phyloP scores from a whole-genome alignment of 2,113 vertebrate species.

The Carassius carassius region DNA sequence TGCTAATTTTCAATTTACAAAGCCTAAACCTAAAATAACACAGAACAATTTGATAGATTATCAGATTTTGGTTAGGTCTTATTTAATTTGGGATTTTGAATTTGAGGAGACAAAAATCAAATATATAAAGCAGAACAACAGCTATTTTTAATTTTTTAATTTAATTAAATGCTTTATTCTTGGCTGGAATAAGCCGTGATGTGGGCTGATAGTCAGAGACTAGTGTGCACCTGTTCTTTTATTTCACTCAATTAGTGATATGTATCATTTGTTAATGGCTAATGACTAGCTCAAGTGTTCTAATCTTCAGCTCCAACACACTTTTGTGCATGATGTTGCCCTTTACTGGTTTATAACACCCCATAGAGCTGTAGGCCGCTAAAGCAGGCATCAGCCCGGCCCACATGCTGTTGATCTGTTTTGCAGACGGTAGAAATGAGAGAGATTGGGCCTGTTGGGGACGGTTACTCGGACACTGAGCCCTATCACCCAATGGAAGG shows the following conservation, averaged over 20 bases:
- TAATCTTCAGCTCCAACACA: background rate
- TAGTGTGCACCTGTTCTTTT: background rate
- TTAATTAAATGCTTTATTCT: too few species aligned
- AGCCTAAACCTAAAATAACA: background rate
- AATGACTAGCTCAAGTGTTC: background rate
- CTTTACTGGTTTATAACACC: constrained; percentile 11
- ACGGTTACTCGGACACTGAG: constrained; percentile 90
- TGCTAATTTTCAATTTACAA: background rate
- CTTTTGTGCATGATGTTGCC: background rate
- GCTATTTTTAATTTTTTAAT: too few species aligned
- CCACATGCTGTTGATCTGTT: constrained; percentile 64
- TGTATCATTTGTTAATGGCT: background rate
- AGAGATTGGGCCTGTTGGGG: constrained; percentile 81
- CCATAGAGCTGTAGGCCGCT: constrained; percentile 30
- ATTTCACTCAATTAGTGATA: background rate
- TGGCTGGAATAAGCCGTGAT: background rate
- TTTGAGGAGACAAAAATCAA: too few species aligned
- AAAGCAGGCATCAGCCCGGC: constrained; percentile 38
- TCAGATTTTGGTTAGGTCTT: background rate
- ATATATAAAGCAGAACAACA: too few species aligned
- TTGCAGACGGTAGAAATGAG: constrained; percentile 92
- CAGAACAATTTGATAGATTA: background rate
- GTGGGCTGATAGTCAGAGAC: background rate
- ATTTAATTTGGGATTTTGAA: background rate
- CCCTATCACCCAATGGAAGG: constrained; percentile 88